A percentile compares a stretch with the other conserved stretches of the same genome.
phyloP scores from a whole-genome alignment of 1,140 invertebrate species.

The Bombus waltoni region DNA sequence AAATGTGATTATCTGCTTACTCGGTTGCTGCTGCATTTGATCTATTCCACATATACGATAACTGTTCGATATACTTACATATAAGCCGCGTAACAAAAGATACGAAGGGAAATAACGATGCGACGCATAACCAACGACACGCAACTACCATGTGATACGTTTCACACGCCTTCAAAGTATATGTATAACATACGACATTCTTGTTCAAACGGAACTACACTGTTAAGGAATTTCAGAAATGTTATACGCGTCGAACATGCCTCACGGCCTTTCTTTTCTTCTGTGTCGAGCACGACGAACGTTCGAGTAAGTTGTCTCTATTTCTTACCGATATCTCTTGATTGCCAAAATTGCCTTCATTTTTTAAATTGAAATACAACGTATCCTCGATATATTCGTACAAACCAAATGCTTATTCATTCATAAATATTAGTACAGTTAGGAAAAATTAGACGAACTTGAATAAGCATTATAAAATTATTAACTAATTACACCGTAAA shows the following conservation, averaged over 20 bases:
- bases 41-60: not conserved
- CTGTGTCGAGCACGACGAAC: not conserved
- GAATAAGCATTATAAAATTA: too few species aligned
- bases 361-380: not conserved
- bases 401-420: not conserved
- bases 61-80: not conserved
- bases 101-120: constrained; percentile 27
- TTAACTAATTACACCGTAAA: too few species aligned
- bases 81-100: not conserved
- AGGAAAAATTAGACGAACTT: too few species aligned
- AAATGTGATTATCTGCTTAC: not conserved
- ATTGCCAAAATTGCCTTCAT: not conserved
- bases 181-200: not conserved
- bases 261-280: constrained; percentile 7
- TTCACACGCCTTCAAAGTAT: not conserved
- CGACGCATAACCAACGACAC: constrained; percentile 4
- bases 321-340: not conserved
- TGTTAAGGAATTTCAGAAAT: constrained; percentile 26
- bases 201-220: constrained; percentile 1
- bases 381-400: not conserved
- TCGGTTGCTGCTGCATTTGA: not conserved
- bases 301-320: not conserved
- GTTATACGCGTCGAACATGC: constrained; percentile 16
- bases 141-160: constrained; percentile 9
- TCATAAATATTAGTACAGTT: too few species aligned